phyloP scores from a whole-genome alignment of 2,888 invertebrate genomes.

The Sarcophaga caerulescens region DNA sequence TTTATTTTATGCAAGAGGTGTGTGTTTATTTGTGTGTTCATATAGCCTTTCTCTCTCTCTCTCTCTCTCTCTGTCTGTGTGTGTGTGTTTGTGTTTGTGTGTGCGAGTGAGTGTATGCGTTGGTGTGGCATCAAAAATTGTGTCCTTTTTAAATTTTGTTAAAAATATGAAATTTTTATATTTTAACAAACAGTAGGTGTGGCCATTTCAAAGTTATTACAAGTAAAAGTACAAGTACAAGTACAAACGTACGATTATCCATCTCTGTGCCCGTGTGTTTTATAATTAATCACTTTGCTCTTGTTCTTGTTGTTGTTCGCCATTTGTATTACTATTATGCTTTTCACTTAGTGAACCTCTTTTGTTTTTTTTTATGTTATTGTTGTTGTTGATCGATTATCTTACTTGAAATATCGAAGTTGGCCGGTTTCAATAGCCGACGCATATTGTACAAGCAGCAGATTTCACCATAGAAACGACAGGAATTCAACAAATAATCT shows the following conservation, averaged over 20 bases:
- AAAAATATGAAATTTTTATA: slow-evolving; percentile 68
- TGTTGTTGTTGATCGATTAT: slow-evolving; percentile 22
- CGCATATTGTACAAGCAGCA: slow-evolving; percentile 22
- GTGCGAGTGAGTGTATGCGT: neutral
- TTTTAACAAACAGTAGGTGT: slow-evolving; percentile 65
- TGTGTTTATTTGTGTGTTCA: slow-evolving; percentile 2
- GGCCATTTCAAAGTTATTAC: slow-evolving; percentile 67
- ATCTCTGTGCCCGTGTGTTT: slow-evolving; percentile 38
- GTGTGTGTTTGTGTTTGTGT: neutral
- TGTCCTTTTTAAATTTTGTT: slow-evolving; percentile 65
- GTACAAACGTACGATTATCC: neutral
- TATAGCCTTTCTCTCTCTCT: neutral
- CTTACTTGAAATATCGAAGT: slow-evolving; percentile 38
- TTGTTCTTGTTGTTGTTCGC: slow-evolving; percentile 18
- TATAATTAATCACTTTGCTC: slow-evolving; percentile 32
- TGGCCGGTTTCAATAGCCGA: slow-evolving; percentile 41
- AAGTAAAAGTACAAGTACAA: slow-evolving; percentile 37
- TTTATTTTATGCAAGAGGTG: slow-evolving; percentile 9
- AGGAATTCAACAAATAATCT: neutral
- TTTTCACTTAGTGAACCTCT: neutral
- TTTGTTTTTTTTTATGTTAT: neutral
- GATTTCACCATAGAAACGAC: neutral
- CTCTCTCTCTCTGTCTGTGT: too few species aligned
- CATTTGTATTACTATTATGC: slow-evolving; percentile 13
- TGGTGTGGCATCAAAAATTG: slow-evolving; percentile 54